phyloP scores from a whole-genome alignment of 2,888 invertebrate genomes.

The Terebella lapidaria region DNA sequence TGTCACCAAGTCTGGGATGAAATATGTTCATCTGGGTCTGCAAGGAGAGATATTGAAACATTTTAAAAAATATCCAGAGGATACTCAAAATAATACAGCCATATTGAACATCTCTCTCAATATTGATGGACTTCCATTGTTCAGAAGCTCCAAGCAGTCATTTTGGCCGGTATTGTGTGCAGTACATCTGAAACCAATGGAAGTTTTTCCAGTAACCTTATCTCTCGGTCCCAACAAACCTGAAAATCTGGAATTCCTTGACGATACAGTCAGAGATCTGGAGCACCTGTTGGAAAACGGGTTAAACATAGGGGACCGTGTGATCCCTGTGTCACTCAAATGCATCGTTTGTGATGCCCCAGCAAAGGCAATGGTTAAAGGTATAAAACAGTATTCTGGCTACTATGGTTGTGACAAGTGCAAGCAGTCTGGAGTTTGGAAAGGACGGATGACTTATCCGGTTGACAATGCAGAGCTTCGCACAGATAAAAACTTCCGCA shows the following conservation, averaged over 20 bases:
- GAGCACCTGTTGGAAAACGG: neutral
- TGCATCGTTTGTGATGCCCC: constrained; percentile 22
- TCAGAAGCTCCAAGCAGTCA: neutral
- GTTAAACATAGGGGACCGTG: too few relatives aligned
- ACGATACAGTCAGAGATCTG: neutral
- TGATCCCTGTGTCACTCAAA: neutral
- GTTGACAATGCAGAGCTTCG: neutral
- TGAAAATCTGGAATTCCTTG: neutral
- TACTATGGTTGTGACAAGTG: constrained; percentile 21
- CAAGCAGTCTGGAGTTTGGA: constrained; percentile 10
- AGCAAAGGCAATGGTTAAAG: constrained; percentile 17
- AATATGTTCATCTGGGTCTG: neutral
- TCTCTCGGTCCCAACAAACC: neutral
- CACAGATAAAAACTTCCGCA: neutral
- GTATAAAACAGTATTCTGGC: constrained; percentile 14
- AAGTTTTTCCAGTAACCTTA: neutral
- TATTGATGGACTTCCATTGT: constrained; percentile 1
- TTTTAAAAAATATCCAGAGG: too few relatives aligned
- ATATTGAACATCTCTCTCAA: neutral
- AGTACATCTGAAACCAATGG: neutral
- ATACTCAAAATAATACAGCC: neutral
- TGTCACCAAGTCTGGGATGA: neutral
- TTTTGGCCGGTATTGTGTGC: neutral
- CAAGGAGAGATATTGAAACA: neutral
- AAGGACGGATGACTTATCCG: constrained; percentile 2